Evolutionary conservation across 1,140 invertebrate species (phyloP).

Genomic region (Lepidurus couesii): DNA sequence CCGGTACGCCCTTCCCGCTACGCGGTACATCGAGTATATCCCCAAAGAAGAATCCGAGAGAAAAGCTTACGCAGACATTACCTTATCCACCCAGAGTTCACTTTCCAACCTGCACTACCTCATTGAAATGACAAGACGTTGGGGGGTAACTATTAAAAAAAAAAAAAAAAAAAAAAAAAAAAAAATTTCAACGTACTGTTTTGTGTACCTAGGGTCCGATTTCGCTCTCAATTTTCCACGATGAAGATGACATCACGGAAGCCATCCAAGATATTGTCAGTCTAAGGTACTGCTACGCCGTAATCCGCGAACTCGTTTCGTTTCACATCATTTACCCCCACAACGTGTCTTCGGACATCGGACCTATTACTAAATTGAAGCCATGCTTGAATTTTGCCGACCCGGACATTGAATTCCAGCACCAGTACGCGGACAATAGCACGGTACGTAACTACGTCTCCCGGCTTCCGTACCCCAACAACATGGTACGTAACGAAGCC

Average conservation of each 20-base stretch:
- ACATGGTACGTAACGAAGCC: conserved; percentile 55
- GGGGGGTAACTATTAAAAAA: conserved; percentile 8
- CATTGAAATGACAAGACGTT: conserved; percentile 7
- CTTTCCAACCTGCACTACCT: background rate
- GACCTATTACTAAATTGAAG: background rate
- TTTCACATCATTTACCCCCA: background rate
- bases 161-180: too few relatives aligned
- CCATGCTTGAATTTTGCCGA: background rate
- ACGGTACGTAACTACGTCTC: background rate
- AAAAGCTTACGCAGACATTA: background rate
- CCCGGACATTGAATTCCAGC: background rate
- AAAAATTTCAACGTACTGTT: too few relatives aligned
- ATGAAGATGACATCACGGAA: background rate
- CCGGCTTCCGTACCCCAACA: conserved; percentile 49
- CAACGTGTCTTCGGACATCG: background rate
- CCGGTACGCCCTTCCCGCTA: background rate
- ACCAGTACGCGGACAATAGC: background rate
- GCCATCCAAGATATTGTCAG: background rate
- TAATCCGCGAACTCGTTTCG: background rate
- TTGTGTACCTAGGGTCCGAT: background rate
- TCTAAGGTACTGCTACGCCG: background rate
- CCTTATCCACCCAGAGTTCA: background rate
- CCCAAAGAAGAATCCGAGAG: background rate
- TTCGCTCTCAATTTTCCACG: background rate
- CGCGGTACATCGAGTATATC: background rate